These are phyloP conservation scores for Melanotus villosus DNA, from an alignment of 2,888 invertebrate species.

Conservation along the genomic window DNA sequence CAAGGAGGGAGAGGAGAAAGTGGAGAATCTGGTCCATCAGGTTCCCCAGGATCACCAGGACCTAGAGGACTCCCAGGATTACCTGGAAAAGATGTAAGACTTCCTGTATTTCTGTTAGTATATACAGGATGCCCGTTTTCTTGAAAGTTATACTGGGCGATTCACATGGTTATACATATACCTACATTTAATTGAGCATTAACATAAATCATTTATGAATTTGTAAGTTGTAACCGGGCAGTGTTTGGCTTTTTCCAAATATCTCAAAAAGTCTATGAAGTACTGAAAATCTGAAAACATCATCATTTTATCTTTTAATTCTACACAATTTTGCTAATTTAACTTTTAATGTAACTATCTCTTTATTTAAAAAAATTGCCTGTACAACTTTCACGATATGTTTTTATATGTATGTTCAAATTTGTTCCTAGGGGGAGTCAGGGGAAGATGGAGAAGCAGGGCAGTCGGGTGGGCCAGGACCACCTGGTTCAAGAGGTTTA, in stretches of 20 bases:
- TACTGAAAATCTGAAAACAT: too few species aligned
- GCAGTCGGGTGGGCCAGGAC: slow-evolving; percentile 78
- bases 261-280: too few species aligned
- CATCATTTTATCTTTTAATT: too few species aligned
- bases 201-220: too few species aligned
- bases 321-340: too few species aligned
- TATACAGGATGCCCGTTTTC: too few species aligned
- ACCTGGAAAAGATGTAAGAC: slow-evolving; percentile 82
- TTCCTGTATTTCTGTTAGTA: neutral
- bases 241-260: too few species aligned
- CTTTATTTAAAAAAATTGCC: neutral
- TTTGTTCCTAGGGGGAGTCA: slow-evolving; percentile 73
- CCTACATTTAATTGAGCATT: too few species aligned
- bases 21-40: slow-evolving; percentile 81
- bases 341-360: too few species aligned
- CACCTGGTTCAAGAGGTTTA: slow-evolving; percentile 80
- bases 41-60: slow-evolving; percentile 73
- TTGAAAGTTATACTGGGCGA: too few species aligned
- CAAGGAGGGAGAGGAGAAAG: slow-evolving; percentile 86
- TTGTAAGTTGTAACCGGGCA: too few species aligned
- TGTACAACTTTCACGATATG: neutral
- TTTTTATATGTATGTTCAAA: neutral
- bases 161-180: too few species aligned
- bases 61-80: slow-evolving; percentile 79
- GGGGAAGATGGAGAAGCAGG: slow-evolving; percentile 89